phyloP scores from a whole-genome alignment of 2,888 invertebrate genomes.

The Eilema depressum region DNA sequence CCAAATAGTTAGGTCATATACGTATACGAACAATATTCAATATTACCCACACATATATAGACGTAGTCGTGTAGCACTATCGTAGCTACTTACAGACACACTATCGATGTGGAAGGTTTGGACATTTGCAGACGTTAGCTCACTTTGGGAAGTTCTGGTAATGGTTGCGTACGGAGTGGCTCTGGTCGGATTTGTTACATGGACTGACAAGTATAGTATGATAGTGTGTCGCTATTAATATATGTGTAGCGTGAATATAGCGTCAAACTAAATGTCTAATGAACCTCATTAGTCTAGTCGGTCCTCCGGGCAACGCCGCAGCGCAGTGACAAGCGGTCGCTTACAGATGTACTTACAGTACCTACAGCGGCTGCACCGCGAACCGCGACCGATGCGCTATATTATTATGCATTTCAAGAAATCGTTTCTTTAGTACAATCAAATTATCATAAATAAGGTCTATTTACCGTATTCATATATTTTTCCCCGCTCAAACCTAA shows the following conservation, averaged over 20 bases:
- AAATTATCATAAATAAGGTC: not conserved
- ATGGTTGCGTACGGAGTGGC: constrained; percentile 22
- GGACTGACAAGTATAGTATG: constrained; percentile 2
- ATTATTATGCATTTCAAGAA: not conserved
- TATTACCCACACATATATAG: constrained; percentile 18
- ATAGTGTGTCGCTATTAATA: constrained; percentile 19
- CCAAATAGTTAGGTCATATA: constrained; percentile 41
- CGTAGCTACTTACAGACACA: not conserved
- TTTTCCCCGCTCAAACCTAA: constrained; percentile 1
- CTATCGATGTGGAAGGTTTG: constrained; percentile 12
- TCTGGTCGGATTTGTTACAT: not conserved
- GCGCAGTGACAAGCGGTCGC: no score
- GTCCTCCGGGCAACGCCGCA: not conserved
- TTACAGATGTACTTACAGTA: no score
- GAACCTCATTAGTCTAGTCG: not conserved
- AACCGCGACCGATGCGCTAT: not conserved
- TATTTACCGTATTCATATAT: not conserved
- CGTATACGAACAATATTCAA: constrained; percentile 45
- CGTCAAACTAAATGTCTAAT: not conserved
- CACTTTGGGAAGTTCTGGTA: constrained; percentile 22
- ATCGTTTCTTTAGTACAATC: not conserved
- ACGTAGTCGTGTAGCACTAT: constrained; percentile 25
- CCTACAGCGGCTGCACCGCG: not conserved
- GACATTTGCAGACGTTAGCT: constrained; percentile 22
- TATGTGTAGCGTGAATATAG: not conserved